Percentiles rank a stretch among this genome's conserved stretches.
Evolutionary conservation across 2,888 invertebrate genomes (phyloP).

Genomic region (Invenusta paracnida): DNA sequence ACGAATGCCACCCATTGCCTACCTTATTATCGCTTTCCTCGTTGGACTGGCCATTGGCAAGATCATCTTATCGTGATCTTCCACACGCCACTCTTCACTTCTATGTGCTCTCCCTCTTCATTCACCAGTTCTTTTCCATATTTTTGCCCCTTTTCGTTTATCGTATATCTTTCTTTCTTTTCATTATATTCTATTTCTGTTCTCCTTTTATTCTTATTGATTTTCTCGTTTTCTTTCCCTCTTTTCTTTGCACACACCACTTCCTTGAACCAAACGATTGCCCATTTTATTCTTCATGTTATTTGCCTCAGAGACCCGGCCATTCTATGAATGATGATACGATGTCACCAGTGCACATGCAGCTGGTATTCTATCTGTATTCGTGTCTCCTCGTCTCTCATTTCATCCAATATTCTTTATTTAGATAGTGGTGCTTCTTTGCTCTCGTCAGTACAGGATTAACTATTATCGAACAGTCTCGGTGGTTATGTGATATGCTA

Average conservation of each 20-base stretch:
- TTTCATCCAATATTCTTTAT: not conserved
- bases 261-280: too few species aligned
- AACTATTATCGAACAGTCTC: not conserved
- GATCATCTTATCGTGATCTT: constrained; percentile 49
- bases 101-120: too few species aligned
- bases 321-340: too few species aligned
- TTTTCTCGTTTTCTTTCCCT: too few species aligned
- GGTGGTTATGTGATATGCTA: not conserved
- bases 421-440: not conserved
- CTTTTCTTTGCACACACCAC: too few species aligned
- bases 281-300: too few species aligned
- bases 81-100: too few species aligned
- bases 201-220: not conserved
- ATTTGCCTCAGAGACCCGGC: too few species aligned
- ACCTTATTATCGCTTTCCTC: constrained; percentile 50
- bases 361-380: too few species aligned
- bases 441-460: too few species aligned
- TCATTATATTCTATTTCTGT: not conserved
- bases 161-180: not conserved
- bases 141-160: not conserved
- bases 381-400: not conserved
- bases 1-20: constrained; percentile 52
- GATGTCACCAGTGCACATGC: too few species aligned
- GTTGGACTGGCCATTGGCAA: constrained; percentile 52
- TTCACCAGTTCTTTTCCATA: too few species aligned